Percentiles rank a stretch among this genome's conserved stretches.
phyloP scores from a whole-genome alignment of 2,888 invertebrate species.

The Mythimna impura region DNA sequence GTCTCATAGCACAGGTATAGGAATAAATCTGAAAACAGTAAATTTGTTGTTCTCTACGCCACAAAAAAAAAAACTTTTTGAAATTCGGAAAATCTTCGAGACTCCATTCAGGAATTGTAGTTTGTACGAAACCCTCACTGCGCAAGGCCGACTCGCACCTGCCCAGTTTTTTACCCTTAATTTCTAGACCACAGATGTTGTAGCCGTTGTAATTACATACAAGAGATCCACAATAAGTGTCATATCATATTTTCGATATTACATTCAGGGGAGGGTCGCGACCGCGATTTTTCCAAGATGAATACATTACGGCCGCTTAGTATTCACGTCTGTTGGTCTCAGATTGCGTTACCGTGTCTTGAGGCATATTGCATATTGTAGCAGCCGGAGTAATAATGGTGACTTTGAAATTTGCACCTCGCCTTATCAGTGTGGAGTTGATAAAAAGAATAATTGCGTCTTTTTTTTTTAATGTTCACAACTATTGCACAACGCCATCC shows the following conservation, averaged over 20 bases:
- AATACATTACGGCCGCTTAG: conserved; percentile 82
- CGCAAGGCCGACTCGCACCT: too few species aligned
- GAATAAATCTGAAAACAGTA: too few species aligned
- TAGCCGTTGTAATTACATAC: conserved; percentile 13
- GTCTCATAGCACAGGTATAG: too few species aligned
- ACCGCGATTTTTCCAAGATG: conserved; percentile 82
- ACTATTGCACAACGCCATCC: too few species aligned
- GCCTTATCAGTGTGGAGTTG: conserved; percentile 34
- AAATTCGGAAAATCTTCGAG: too few species aligned
- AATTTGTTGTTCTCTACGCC: too few species aligned
- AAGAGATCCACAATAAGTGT: conserved; percentile 61
- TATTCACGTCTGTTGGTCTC: conserved; percentile 75
- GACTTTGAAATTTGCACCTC: conserved; percentile 49
- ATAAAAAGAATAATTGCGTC: conserved; percentile 12
- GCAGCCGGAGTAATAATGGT: conserved; percentile 58
- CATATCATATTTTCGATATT: conserved; percentile 69
- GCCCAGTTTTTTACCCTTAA: background rate
- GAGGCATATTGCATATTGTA: conserved; percentile 82
- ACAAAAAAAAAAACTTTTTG: too few species aligned
- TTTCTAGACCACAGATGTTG: conserved; percentile 24
- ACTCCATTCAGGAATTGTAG: too few species aligned
- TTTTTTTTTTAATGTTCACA: too few species aligned
- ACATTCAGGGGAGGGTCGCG: conserved; percentile 68
- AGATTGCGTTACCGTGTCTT: conserved; percentile 87
- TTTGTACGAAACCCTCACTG: too few species aligned